Base-by-base conservation (phyloP, 2,888 invertebrate genomes). In the Prosopocoilus inquinatus region DNA sequence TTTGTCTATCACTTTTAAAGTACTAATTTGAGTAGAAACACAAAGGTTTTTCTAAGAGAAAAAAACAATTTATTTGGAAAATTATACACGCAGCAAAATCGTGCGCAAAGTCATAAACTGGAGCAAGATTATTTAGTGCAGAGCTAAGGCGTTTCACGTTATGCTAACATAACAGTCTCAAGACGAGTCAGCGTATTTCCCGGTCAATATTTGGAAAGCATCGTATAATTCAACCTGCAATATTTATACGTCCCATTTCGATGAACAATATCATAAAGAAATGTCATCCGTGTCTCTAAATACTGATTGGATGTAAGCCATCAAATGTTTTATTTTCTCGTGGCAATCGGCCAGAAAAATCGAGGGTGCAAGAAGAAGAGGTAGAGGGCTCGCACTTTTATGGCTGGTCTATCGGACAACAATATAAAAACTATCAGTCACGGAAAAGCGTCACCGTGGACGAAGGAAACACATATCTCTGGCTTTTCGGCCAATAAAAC, bases 401-500 rank as follows among this genome's bases (percentile, higher is more conserved):
- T 33, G 53, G 55, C 50, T 53, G 64, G 38, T 55, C 58, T 47
- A 48, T 56, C 57, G 59, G 55, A 55, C 56, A 60, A 63, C 70
- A 64, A 73, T 72, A 73, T 70, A 71, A 73, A 72, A 73, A 71
- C 72, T 71, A 71, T 73, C 71, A 70, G 68, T 72, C 72, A 72
- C 65, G 61, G 59, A 57, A 50, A 53, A 65, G 70, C 67, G 67
- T 67, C 66, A 66, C 64, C 67, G 67, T 66, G 69, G 67, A 68
- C 68, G 65, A 63, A 60, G 66, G 68, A 67, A 70, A 70, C 70
- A 76, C 74, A 80, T 82, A 82, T 82, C 81, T 80, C 79, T 78
- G 78, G 80, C 79, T 81, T 82, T 81, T 82, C 81, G 81, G 79
- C 78, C 80, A 81, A 82, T 82, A 81, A 82, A 82, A 81, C 81